Conservation (phyloP, 2,888 invertebrate genomes). For the Argyresthia albistria region DNA sequence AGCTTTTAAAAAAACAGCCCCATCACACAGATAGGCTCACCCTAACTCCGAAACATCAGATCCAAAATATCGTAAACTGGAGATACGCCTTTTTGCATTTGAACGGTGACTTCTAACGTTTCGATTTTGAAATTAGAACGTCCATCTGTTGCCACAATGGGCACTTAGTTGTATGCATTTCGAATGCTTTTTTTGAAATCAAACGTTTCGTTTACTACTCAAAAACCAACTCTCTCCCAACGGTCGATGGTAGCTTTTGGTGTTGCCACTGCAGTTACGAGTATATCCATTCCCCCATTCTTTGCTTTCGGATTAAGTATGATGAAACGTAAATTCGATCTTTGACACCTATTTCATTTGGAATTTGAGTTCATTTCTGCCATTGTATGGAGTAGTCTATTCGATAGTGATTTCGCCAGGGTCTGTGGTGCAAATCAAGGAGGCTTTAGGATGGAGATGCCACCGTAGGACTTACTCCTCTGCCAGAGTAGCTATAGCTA, state of each 20-base stretch:
- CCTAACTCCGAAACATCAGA: background rate
- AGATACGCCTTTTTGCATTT: conserved; percentile 8
- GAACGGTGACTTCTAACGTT: conserved; percentile 24
- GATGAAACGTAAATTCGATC: conserved; percentile 73
- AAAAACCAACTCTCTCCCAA: conserved; percentile 7
- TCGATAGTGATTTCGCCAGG: conserved; percentile 28
- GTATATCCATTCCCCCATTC: conserved; percentile 29
- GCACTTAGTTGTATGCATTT: conserved; percentile 61
- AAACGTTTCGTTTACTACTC: conserved; percentile 16
- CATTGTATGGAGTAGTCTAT: conserved; percentile 37
- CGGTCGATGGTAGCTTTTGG: conserved; percentile 15
- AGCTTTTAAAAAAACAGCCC: conserved; percentile 21
- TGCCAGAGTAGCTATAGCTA: too few species aligned
- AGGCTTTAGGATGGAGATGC: too few species aligned
- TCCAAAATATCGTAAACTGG: background rate
- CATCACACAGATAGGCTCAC: conserved; percentile 16
- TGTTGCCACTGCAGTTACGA: background rate
- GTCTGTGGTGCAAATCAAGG: too few species aligned
- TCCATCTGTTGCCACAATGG: conserved; percentile 68
- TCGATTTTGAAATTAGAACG: conserved; percentile 33
- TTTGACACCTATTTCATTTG: conserved; percentile 72
- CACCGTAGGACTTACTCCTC: too few species aligned
- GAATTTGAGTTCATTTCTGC: conserved; percentile 54
- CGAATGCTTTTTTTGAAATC: conserved; percentile 51
- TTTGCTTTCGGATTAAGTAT: conserved; percentile 65